A percentile compares a stretch with the other conserved stretches of the same genome.
phyloP scores from a whole-genome alignment of 2,888 invertebrate species.

The Lysandra bellargus region DNA sequence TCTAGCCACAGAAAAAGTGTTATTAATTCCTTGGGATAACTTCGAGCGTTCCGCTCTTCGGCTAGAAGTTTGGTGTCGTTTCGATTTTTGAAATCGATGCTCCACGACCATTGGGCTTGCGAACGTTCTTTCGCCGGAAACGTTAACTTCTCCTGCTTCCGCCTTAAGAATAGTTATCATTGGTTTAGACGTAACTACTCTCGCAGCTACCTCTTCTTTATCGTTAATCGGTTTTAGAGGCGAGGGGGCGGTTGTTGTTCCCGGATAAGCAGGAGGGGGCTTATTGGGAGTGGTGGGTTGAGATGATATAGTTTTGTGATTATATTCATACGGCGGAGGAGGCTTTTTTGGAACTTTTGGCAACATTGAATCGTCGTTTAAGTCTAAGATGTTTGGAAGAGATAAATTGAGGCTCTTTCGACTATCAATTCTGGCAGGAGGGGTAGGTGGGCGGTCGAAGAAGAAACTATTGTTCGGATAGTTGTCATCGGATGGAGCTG shows the following conservation, averaged over 20 bases:
- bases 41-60: constrained; percentile 83
- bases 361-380: constrained; percentile 53
- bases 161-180: constrained; percentile 89
- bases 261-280: constrained; percentile 86
- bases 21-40: constrained; percentile 72
- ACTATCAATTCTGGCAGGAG: constrained; percentile 86
- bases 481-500: constrained; percentile 80
- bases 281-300: constrained; percentile 61
- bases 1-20: constrained; percentile 72
- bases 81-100: constrained; percentile 74
- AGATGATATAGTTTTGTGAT: constrained; percentile 79
- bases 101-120: constrained; percentile 76
- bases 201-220: constrained; percentile 86
- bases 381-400: constrained; percentile 71
- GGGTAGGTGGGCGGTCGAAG: constrained; percentile 83
- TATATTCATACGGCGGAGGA: constrained; percentile 86
- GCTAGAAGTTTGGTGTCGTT: constrained; percentile 75
- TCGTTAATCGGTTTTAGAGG: constrained; percentile 54
- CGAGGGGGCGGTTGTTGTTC: constrained; percentile 50
- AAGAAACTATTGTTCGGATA: constrained; percentile 69
- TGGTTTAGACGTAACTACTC: constrained; percentile 88
- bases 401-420: constrained; percentile 70
- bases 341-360: constrained; percentile 70
- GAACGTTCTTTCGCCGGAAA: constrained; percentile 80
- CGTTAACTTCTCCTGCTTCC: constrained; percentile 85